Evolutionary conservation across 2,113 vertebrate species (phyloP).

Genomic region (Poeciliopsis occidentalis): DNA sequence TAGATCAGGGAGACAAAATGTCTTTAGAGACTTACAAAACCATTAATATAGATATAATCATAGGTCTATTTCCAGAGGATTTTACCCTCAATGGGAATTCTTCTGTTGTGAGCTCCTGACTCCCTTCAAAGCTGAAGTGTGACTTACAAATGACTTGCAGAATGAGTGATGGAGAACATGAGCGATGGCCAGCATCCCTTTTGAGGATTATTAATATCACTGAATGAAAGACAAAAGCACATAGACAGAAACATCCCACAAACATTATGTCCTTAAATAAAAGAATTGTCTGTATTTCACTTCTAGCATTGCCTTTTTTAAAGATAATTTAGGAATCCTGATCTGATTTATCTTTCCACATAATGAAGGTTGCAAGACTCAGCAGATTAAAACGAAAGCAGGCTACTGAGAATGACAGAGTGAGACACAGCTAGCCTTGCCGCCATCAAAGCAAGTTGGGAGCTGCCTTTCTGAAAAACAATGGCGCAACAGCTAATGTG

Average conservation of each 20-base stretch:
- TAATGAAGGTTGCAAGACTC: slow-evolving; percentile 49
- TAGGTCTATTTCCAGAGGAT: slow-evolving; percentile 72
- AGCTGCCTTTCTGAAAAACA: slow-evolving; percentile 80
- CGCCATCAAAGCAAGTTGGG: slow-evolving; percentile 77
- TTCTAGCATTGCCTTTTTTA: not conserved
- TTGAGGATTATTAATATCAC: slow-evolving; percentile 65
- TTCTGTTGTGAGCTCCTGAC: slow-evolving; percentile 64
- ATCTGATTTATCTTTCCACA: slow-evolving; percentile 28
- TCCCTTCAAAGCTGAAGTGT: slow-evolving; percentile 80
- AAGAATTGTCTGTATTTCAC: slow-evolving; percentile 8
- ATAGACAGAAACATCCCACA: not conserved
- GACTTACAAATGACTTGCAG: slow-evolving; percentile 81
- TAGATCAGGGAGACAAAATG: slow-evolving; percentile 75
- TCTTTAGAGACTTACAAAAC: slow-evolving; percentile 72
- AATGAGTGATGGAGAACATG: slow-evolving; percentile 78
- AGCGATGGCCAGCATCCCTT: slow-evolving; percentile 63
- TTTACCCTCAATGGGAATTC: slow-evolving; percentile 74
- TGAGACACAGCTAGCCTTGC: slow-evolving; percentile 52
- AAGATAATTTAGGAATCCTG: slow-evolving; percentile 15
- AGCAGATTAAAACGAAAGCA: slow-evolving; percentile 51
- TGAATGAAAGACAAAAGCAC: slow-evolving; percentile 41
- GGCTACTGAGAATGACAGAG: slow-evolving; percentile 56
- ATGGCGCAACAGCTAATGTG: slow-evolving; percentile 79
- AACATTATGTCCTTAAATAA: slow-evolving; percentile 17
- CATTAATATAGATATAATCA: slow-evolving; percentile 84